These are phyloP conservation scores for Crypturellus undulatus DNA, from an alignment of 2,113 vertebrate species.

Conservation along the genomic window DNA sequence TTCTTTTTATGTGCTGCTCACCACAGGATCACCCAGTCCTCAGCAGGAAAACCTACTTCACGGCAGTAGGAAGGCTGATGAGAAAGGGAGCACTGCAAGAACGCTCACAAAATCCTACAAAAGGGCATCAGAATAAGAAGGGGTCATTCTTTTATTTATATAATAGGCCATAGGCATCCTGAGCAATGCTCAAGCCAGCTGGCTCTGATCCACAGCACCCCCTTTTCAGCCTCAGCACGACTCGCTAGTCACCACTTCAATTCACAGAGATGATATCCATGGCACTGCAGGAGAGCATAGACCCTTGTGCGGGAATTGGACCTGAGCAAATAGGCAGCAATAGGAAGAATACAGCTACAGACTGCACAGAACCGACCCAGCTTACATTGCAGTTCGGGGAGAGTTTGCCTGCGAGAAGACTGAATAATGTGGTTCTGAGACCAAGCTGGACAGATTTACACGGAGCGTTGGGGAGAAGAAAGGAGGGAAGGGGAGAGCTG, in stretches of 20 bases:
- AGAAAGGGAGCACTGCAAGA: background rate
- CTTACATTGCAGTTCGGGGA: background rate
- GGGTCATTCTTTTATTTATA: background rate
- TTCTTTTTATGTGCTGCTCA: constrained; percentile 32
- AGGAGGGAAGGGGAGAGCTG: accelerated
- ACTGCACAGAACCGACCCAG: background rate
- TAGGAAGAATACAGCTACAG: background rate
- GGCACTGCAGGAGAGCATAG: background rate
- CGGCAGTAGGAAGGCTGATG: background rate
- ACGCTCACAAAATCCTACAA: background rate
- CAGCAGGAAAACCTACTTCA: background rate
- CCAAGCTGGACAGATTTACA: background rate
- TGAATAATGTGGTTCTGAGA: background rate
- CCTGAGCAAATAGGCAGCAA: background rate
- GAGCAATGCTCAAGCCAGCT: background rate
- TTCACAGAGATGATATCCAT: background rate
- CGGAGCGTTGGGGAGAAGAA: accelerated
- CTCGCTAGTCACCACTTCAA: background rate
- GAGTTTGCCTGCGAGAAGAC: background rate
- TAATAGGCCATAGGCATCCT: background rate
- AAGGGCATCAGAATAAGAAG: background rate
- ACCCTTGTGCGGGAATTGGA: background rate
- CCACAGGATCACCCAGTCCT: background rate
- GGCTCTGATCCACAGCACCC: background rate
- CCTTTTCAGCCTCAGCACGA: background rate